Evolutionary conservation across 2,888 invertebrate genomes (phyloP).

Genomic region (Yponomeuta sedellus): DNA sequence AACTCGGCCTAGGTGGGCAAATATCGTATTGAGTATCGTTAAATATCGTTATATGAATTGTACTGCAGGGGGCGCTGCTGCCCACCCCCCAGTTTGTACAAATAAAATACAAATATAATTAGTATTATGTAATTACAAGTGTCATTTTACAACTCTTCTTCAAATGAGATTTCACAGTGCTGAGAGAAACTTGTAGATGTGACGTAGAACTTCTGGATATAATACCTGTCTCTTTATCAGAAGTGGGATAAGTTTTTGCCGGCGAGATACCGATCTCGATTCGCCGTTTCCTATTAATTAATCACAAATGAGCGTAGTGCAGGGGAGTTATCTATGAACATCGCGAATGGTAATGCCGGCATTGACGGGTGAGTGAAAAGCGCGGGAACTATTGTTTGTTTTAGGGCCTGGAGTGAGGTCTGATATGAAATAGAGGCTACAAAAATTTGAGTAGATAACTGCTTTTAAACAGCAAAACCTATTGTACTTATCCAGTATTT

Average conservation of each 20-base stretch:
- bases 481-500: too few species aligned
- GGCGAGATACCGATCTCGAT: not conserved
- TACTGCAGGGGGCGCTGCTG: too few species aligned
- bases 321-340: constrained; percentile 5
- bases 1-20: too few species aligned
- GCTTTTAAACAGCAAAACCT: too few species aligned
- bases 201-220: not conserved
- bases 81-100: too few species aligned
- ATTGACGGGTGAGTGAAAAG: constrained; percentile 25
- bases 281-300: constrained; percentile 8
- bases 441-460: too few species aligned
- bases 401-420: constrained; percentile 16
- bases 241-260: constrained; percentile 12
- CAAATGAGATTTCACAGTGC: not conserved
- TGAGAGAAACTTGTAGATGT: not conserved
- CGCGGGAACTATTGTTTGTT: constrained; percentile 40
- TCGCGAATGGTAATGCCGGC: constrained; percentile 15
- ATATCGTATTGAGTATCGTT: too few species aligned
- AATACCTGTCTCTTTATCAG: constrained; percentile 8
- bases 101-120: too few species aligned
- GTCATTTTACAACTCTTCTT: too few species aligned
- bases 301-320: constrained; percentile 12
- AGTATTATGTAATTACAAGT: too few species aligned
- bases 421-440: too few species aligned
- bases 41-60: too few species aligned